Evolutionary conservation across 2,888 invertebrate species (phyloP).

Genomic region (Eilema depressum): DNA sequence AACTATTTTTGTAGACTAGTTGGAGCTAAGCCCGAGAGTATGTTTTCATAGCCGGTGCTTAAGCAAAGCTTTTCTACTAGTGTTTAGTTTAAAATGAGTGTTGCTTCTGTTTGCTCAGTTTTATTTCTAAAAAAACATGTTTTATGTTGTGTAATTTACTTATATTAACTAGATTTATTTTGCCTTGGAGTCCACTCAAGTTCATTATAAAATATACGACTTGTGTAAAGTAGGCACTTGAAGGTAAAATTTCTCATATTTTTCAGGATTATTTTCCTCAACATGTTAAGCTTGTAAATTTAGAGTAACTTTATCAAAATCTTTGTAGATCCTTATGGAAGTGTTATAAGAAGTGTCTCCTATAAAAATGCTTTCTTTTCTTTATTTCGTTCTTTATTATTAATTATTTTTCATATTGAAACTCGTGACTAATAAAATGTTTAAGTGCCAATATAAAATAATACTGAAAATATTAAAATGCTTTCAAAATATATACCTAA

Average conservation of each 20-base stretch:
- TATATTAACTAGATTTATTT: slow-evolving; percentile 18
- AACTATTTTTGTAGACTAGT: slow-evolving; percentile 8
- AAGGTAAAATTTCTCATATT: slow-evolving; percentile 33
- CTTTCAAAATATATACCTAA: too few species aligned
- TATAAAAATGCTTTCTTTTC: neutral
- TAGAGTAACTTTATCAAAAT: slow-evolving; percentile 32
- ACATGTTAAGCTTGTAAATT: slow-evolving; percentile 23
- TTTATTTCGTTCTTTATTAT: neutral
- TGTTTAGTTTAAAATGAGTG: neutral
- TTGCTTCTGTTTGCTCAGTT: neutral
- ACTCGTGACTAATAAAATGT: too few species aligned
- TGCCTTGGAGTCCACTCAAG: slow-evolving; percentile 9
- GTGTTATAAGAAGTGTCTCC: neutral
- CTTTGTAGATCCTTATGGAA: slow-evolving; percentile 8
- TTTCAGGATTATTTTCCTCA: slow-evolving; percentile 24
- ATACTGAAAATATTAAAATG: neutral
- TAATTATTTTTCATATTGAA: neutral
- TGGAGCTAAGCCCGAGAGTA: neutral
- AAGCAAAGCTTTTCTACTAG: neutral
- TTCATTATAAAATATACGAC: slow-evolving; percentile 24
- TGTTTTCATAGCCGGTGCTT: neutral
- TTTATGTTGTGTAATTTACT: slow-evolving; percentile 16
- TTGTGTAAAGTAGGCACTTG: slow-evolving; percentile 17
- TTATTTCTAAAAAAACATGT: slow-evolving; percentile 8
- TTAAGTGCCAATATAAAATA: too few species aligned